A percentile compares a stretch with the other conserved stretches of the same genome.
Conservation (phyloP, 2,113 vertebrate genomes). For the Perca fluviatilis region DNA sequence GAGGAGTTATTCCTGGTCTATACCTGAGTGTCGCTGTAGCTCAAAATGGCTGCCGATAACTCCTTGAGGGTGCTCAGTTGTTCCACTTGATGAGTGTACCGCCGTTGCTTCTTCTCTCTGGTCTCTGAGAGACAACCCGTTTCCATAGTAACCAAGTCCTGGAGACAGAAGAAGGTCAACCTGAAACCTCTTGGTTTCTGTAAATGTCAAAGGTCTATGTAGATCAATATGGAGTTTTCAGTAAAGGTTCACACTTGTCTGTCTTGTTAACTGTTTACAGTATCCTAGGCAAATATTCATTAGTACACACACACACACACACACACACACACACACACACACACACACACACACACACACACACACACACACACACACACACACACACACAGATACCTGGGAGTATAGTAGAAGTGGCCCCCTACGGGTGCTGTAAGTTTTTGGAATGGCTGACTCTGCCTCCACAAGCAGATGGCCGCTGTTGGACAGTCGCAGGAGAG, state of each 20-base stretch:
- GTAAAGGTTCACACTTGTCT: not conserved
- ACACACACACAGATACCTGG: constrained; percentile 45
- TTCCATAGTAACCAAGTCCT: constrained; percentile 79
- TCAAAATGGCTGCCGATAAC: constrained; percentile 79
- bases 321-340: too few relatives aligned
- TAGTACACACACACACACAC: too few relatives aligned
- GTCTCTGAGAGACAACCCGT: constrained; percentile 39
- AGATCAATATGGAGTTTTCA: not conserved
- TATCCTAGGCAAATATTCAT: not conserved
- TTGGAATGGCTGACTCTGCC: constrained; percentile 79
- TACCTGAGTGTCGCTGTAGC: constrained; percentile 81
- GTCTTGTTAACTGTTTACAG: not conserved
- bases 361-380: too few relatives aligned
- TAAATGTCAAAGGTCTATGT: not conserved
- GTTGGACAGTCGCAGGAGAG: constrained; percentile 65
- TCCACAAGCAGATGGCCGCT: constrained; percentile 66
- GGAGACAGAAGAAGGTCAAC: not conserved
- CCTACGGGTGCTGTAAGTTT: constrained; percentile 87
- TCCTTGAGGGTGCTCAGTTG: constrained; percentile 78
- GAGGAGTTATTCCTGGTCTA: not conserved
- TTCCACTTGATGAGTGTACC: constrained; percentile 57
- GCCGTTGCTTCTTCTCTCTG: constrained; percentile 52
- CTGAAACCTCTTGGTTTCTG: not conserved
- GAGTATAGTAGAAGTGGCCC: constrained; percentile 85
- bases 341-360: too few relatives aligned